phyloP scores from a whole-genome alignment of 1,140 invertebrate genomes.

The Diuraphis noxia region DNA sequence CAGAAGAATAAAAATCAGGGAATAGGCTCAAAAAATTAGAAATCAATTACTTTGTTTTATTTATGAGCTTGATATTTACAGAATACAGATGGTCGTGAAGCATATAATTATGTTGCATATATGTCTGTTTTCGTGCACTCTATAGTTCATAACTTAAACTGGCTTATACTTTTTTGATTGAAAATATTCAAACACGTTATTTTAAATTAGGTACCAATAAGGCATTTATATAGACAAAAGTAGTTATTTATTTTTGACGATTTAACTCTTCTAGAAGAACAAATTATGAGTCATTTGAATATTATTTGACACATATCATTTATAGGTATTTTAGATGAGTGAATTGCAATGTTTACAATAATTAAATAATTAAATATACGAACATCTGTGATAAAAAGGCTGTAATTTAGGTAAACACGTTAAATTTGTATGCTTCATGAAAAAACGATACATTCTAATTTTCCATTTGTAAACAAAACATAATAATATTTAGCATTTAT shows the following conservation, averaged over 20 bases:
- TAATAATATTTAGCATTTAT: background rate
- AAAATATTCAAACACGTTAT: background rate
- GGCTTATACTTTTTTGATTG: background rate
- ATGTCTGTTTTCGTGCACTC: background rate
- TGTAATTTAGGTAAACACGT: too few species aligned
- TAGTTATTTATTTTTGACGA: background rate
- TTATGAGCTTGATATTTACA: background rate
- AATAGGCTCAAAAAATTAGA: background rate
- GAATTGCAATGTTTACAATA: background rate
- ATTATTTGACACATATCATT: too few species aligned
- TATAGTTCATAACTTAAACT: background rate
- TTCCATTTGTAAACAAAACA: too few species aligned
- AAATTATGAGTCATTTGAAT: background rate
- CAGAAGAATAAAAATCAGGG: background rate
- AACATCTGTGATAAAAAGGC: background rate
- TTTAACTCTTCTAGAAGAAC: background rate
- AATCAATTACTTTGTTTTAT: background rate
- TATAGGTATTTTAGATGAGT: too few species aligned
- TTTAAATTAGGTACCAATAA: background rate
- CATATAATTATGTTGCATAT: background rate
- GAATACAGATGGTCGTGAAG: too few species aligned
- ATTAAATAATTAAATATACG: background rate
- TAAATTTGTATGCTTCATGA: background rate
- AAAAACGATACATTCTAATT: background rate
- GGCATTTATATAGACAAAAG: background rate